Conservation (phyloP, 2,113 vertebrate genomes). For the Coreoperca whiteheadi region DNA sequence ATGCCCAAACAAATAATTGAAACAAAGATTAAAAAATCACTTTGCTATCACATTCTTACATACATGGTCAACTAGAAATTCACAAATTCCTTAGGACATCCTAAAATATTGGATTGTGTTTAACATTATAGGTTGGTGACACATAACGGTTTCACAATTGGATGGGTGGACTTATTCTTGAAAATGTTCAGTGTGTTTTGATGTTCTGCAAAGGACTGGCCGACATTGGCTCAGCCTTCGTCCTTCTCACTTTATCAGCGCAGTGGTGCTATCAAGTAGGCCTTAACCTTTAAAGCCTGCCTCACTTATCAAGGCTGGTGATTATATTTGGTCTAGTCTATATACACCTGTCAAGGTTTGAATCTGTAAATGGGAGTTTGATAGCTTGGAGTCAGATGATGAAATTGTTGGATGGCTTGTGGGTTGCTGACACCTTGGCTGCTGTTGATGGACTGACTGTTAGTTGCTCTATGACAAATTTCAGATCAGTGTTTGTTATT, state of each 20-base stretch:
- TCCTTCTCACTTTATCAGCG: not conserved
- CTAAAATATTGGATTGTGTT: not conserved
- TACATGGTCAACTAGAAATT: not conserved
- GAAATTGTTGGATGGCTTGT: constrained; percentile 1
- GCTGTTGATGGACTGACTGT: not conserved
- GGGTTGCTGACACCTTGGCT: not conserved
- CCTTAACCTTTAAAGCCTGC: constrained; percentile 10
- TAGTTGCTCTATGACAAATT: not conserved
- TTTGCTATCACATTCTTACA: too few relatives aligned
- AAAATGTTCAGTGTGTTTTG: not conserved
- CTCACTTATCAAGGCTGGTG: not conserved
- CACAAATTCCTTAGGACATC: not conserved
- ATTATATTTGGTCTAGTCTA: not conserved
- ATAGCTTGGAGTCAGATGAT: constrained; percentile 24
- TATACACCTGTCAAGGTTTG: not conserved
- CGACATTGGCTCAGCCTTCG: not conserved
- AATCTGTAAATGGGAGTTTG: constrained; percentile 18
- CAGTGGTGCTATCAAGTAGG: not conserved
- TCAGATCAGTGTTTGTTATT: constrained; percentile 4
- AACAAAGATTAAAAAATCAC: not conserved
- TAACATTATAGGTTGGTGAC: not conserved
- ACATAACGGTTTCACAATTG: not conserved
- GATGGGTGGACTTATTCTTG: not conserved
- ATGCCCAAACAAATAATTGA: too few relatives aligned
- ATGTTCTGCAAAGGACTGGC: not conserved